phyloP scores from a whole-genome alignment of 2,113 vertebrate species.

The Heteronetta atricapilla region DNA sequence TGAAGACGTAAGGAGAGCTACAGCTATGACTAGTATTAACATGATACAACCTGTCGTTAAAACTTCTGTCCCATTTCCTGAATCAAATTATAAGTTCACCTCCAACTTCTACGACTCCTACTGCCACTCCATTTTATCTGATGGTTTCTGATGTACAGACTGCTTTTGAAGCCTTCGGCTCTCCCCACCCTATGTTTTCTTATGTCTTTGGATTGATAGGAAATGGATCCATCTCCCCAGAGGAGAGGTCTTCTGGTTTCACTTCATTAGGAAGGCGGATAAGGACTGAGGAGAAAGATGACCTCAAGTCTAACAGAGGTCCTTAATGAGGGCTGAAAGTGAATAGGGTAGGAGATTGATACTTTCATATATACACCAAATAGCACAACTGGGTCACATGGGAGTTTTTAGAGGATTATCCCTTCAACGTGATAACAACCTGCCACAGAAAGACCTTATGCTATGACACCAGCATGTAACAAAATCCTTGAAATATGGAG shows the following conservation, averaged over 20 bases:
- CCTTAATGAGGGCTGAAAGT: background rate
- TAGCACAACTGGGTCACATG: background rate
- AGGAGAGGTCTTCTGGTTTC: background rate
- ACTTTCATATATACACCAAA: background rate
- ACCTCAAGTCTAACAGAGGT: background rate
- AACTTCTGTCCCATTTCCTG: background rate
- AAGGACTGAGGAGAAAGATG: background rate
- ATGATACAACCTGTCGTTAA: background rate
- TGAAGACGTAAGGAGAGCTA: background rate
- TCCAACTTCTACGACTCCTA: background rate
- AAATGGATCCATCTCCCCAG: background rate
- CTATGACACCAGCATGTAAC: background rate
- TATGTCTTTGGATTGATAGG: background rate
- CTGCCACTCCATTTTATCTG: background rate
- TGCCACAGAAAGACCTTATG: background rate
- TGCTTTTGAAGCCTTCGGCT: background rate
- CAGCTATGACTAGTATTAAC: background rate
- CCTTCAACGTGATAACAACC: background rate
- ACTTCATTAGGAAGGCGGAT: background rate
- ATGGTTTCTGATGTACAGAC: background rate
- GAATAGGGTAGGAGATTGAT: background rate
- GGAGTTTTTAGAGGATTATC: background rate
- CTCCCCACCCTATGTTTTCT: background rate
- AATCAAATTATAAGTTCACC: background rate
- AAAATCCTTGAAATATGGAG: background rate